A percentile compares a stretch with the other conserved stretches of the same genome.
Evolutionary conservation across 2,797 vertebrate genomes (phyloP).

Genomic region (Microctenopoma stevenorrisi): DNA sequence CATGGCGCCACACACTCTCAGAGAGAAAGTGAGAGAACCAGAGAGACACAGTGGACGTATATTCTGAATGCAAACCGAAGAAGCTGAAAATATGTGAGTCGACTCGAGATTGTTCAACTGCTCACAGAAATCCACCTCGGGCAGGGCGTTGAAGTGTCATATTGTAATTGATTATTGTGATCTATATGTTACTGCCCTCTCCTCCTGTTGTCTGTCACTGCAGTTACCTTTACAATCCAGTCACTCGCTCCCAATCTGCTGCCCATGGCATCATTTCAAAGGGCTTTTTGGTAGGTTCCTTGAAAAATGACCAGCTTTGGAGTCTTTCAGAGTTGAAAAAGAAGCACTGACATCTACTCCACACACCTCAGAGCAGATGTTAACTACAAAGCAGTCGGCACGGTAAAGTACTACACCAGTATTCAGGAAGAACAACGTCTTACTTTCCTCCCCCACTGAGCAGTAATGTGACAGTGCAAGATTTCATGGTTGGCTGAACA

Average conservation of each 20-base stretch:
- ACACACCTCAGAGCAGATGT: slow-evolving; percentile 42
- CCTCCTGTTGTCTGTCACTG: slow-evolving; percentile 16
- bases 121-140: slow-evolving; percentile 35
- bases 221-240: slow-evolving; percentile 1
- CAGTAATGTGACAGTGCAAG: slow-evolving; percentile 72
- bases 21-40: slow-evolving; percentile 45
- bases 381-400: slow-evolving; percentile 20
- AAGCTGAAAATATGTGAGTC: slow-evolving; percentile 22
- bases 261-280: background rate
- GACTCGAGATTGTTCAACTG: slow-evolving; percentile 29
- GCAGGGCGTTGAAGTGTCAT: slow-evolving; percentile 35
- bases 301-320: background rate
- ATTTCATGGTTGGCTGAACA: slow-evolving; percentile 70
- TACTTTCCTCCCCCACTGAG: slow-evolving; percentile 62
- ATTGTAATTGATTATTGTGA: slow-evolving; percentile 41
- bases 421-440: slow-evolving; percentile 35
- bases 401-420: slow-evolving; percentile 38
- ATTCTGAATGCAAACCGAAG: slow-evolving; percentile 51
- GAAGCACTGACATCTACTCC: background rate
- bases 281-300: background rate
- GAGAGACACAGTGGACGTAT: slow-evolving; percentile 25
- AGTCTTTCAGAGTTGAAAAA: slow-evolving; percentile 2
- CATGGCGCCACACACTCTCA: slow-evolving; percentile 60
- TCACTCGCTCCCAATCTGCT: background rate
- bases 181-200: slow-evolving; percentile 17